Base-by-base conservation (phyloP, 2,888 invertebrate genomes). In the Coelinius sp. region DNA sequence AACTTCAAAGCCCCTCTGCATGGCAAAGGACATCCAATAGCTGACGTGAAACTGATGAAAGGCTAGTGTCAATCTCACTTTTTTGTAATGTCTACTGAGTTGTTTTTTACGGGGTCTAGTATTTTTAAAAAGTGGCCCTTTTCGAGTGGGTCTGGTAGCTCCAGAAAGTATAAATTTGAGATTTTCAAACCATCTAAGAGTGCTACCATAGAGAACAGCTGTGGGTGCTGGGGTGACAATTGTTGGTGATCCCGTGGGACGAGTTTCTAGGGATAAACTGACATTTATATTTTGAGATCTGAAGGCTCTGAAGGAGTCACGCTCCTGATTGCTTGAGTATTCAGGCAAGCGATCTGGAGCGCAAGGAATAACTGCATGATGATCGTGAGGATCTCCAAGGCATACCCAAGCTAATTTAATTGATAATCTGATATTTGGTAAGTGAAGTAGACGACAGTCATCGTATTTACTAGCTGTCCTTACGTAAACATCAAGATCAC, bases 381-480 rank as follows among this genome's bases (percentile, higher is more conserved):
- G 99, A 89, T 99, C 99, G 82, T 97, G 94, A 0, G 97, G 94
- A 89, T 98, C 96, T 0, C 96, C 98, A 62, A 95, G 89, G 85
- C 98, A 97, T 72, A 93, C 91, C 99, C 98, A 99, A 79, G 94
- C 93, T 78, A 98, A 89, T 84, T 95, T 94, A 12, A 96, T 92
- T 14, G 93, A 92, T 64, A 98, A 90, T 79, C 95, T 94, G 52
- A 99, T 90, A 82, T 95, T 94, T 0, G 99, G 99, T 79, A 99
- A 90, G 84, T 97, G 95, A 38, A 99, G 88, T 77, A 99, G 91
- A 66, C 96, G 93, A 84, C 98, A 98, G 88, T 99, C 99, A 88
- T 99, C 99, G 89, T 99, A 99, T 87, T 99, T 98, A 74, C 98
- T 98, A 0, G 99, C 99, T 0, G 99, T 99, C 71, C 98, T 92